Conservation (phyloP, 2,888 invertebrate genomes). For the Celastrina argiolus region DNA sequence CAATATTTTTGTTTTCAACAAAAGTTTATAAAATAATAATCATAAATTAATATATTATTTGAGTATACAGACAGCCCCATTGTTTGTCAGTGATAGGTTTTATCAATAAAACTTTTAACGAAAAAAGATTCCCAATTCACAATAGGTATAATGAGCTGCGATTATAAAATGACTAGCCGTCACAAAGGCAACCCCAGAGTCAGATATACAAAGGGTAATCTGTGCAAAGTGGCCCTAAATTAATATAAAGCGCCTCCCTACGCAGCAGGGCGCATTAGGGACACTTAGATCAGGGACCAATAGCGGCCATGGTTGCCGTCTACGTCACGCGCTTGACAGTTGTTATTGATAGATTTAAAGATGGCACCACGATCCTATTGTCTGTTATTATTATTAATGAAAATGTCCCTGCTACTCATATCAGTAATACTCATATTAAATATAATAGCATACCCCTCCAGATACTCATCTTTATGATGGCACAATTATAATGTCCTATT, state of each 20-base stretch:
- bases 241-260: slow-evolving; percentile 53
- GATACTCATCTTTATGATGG: neutral
- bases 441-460: slow-evolving; percentile 1
- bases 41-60: neutral
- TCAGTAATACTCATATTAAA: neutral
- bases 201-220: slow-evolving; percentile 74
- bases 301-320: slow-evolving; percentile 40
- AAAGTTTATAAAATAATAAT: neutral
- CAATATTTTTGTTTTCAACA: neutral
- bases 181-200: slow-evolving; percentile 67
- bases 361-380: slow-evolving; percentile 55
- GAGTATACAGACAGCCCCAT: slow-evolving; percentile 4
- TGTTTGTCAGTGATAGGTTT: slow-evolving; percentile 26
- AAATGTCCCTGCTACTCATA: neutral
- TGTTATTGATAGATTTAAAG: slow-evolving; percentile 52
- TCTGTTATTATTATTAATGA: slow-evolving; percentile 35
- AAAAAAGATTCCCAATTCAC: slow-evolving; percentile 32
- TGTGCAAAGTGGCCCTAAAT: slow-evolving; percentile 67
- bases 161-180: slow-evolving; percentile 66
- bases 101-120: slow-evolving; percentile 33
- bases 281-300: slow-evolving; percentile 43
- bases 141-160: slow-evolving; percentile 49
- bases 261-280: slow-evolving; percentile 37
- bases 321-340: slow-evolving; percentile 51
- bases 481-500: neutral